Base-by-base conservation (phyloP, 2,888 invertebrate species). In the Stenodema calcarata region DNA sequence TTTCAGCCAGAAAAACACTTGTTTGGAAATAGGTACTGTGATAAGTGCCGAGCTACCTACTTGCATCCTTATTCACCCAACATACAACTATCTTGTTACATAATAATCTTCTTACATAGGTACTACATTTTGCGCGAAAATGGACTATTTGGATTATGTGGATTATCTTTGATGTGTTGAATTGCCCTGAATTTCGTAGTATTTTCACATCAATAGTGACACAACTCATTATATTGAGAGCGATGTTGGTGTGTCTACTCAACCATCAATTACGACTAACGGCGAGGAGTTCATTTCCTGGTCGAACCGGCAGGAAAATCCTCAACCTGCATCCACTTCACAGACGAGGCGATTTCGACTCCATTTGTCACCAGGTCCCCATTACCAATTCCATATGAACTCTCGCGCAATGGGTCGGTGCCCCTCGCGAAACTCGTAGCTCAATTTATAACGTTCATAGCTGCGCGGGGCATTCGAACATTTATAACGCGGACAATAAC, bases 361-460 rank as follows among this genome's bases (percentile, higher is more conserved):
- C 73, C 73, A 73, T 73, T 73, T 73, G 73, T 73, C 73, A 73
- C 35, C 73, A 30, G 73, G 73, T 73, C 35, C 23, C 42, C 78
- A 78, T 78, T 78, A 78, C 44, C 78, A 44, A 78, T 42, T 47
- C 47, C 44, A 44, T 44, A 42, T 44, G 78, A 78, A 44, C 78
- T 12, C 18, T n/a, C 14, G 27, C 16, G 6, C 27, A 16, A 30
- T 14, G 12, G 41, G 73, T 4, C 7, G n/a, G 2, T 16, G 27
- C 28, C 73, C 16, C 35, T 73, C 73, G n/a, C 73, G 6, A 27
- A 62, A 62, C 35, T n/a, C n/a, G n/a, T n/a, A n/a, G 18, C 54
- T 23, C 62, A 18, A 62, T 62, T 23, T 23, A 62, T 12, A 1
- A 35, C 62, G 23, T 6, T 4, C 62, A 62, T 62, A 62, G 35